Conservation (phyloP, 2,797 vertebrate genomes). For the Diplodus puntazzo region DNA sequence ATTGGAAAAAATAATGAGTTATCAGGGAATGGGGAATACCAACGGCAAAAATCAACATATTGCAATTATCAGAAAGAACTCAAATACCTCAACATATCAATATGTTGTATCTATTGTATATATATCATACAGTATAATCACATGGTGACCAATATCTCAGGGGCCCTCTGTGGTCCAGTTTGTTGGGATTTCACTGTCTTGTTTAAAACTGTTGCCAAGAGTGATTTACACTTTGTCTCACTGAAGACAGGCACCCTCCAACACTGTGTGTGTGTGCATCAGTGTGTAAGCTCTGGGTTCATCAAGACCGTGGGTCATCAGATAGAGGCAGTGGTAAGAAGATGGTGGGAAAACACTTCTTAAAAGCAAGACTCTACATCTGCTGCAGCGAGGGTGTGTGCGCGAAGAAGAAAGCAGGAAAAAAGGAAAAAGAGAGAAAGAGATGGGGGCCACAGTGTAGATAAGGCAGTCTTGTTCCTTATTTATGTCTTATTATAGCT, state of each 20-base stretch:
- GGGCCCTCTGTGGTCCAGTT: background rate
- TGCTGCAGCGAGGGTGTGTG: conserved; percentile 47
- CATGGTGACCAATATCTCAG: background rate
- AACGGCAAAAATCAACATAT: background rate
- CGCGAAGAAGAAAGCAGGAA: conserved; percentile 51
- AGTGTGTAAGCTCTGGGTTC: conserved; percentile 11
- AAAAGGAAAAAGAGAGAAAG: conserved; percentile 65
- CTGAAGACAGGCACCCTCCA: background rate
- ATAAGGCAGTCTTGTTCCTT: conserved; percentile 85
- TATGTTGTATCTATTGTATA: no score
- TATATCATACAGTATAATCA: background rate
- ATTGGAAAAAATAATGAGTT: background rate
- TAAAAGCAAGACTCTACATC: conserved; percentile 56
- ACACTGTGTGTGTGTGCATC: background rate
- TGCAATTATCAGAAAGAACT: background rate
- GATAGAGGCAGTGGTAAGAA: conserved; percentile 40
- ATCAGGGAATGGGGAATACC: no score
- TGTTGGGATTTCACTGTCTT: background rate
- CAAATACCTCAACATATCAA: background rate
- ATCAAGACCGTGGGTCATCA: conserved; percentile 48
- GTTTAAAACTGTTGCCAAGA: conserved; percentile 23
- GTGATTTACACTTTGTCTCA: conserved; percentile 4
- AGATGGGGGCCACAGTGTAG: conserved; percentile 82
- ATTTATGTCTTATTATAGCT: conserved; percentile 88
- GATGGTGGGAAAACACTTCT: conserved; percentile 57